Conservation (phyloP, 1,140 invertebrate species). For the Mercenaria mercenaria region DNA sequence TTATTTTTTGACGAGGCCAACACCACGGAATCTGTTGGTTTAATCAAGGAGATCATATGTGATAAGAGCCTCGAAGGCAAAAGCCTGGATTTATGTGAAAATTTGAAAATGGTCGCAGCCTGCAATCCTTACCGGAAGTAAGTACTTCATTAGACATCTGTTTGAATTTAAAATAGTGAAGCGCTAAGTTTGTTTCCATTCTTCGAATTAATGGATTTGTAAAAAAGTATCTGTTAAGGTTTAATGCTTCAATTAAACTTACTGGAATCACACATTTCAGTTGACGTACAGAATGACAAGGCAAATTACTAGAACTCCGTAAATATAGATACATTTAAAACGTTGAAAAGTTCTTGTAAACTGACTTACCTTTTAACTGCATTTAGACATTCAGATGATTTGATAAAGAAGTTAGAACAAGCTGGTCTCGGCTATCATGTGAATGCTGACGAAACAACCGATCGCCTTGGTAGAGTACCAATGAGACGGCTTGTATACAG, state of each 20-base stretch:
- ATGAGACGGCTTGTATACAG: slow-evolving; percentile 82
- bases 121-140: slow-evolving; percentile 84
- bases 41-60: slow-evolving; percentile 85
- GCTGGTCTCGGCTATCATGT: slow-evolving; percentile 83
- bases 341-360: too few relatives aligned
- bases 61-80: slow-evolving; percentile 79
- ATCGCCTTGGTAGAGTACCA: slow-evolving; percentile 78
- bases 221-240: too few relatives aligned
- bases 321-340: too few relatives aligned
- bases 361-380: too few relatives aligned
- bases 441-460: slow-evolving; percentile 75
- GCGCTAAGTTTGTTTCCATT: too few relatives aligned
- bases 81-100: slow-evolving; percentile 68
- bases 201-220: too few relatives aligned
- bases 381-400: slow-evolving; percentile 79
- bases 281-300: too few relatives aligned
- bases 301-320: too few relatives aligned
- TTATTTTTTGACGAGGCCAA: slow-evolving; percentile 85
- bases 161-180: too few relatives aligned
- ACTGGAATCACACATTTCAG: too few relatives aligned
- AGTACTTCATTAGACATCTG: slow-evolving; percentile 15
- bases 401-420: slow-evolving; percentile 80
- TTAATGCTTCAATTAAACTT: too few relatives aligned
- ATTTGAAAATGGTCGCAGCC: slow-evolving; percentile 82
- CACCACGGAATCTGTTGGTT: slow-evolving; percentile 82